Evolutionary conservation across 2,888 invertebrate species (phyloP).

Genomic region (Eretmocerus hayati): DNA sequence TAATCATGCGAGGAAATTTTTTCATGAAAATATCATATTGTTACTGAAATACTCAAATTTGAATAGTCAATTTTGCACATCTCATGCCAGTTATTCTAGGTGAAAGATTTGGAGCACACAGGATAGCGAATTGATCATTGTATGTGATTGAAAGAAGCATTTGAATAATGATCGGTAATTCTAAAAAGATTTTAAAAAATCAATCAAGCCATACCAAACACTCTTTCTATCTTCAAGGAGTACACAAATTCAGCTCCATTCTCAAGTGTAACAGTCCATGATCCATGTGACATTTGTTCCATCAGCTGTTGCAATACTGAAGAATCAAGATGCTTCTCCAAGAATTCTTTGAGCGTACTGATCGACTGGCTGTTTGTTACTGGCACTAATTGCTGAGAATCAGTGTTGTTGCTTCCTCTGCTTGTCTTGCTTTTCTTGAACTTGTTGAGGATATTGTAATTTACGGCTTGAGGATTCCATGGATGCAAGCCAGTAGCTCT

Average conservation of each 20-base stretch:
- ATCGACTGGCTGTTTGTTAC: background rate
- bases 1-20: too few relatives aligned
- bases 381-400: background rate
- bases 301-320: background rate
- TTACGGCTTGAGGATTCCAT: constrained; percentile 1
- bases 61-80: too few relatives aligned
- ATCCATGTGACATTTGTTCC: background rate
- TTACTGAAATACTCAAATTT: too few relatives aligned
- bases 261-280: background rate
- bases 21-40: too few relatives aligned
- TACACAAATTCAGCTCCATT: background rate
- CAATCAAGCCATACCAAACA: background rate
- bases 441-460: constrained; percentile 4
- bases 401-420: background rate
- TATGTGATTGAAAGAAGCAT: too few relatives aligned
- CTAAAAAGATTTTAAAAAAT: too few relatives aligned
- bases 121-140: too few relatives aligned
- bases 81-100: too few relatives aligned
- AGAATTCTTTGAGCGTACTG: background rate
- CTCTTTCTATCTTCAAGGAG: background rate
- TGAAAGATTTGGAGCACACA: too few relatives aligned
- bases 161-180: too few relatives aligned
- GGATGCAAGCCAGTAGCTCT: background rate
- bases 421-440: background rate
- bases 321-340: background rate